A percentile compares a stretch with the other conserved stretches of the same genome.
Conservation (phyloP, 30 jellyfish, hydroid and myxozoan species). For the Aurelia sp. region DNA sequence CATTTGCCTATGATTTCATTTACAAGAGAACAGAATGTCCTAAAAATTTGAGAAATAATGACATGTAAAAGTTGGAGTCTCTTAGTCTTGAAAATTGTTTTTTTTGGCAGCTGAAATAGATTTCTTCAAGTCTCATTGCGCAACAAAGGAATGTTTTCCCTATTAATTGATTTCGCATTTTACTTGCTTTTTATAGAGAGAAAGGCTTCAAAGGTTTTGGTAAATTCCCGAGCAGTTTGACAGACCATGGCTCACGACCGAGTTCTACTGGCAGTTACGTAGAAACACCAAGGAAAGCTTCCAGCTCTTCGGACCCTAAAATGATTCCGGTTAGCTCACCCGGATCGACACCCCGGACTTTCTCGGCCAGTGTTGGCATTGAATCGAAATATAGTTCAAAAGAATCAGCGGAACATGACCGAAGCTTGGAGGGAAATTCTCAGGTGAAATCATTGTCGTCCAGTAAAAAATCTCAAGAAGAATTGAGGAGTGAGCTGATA, state of each 20-base stretch:
- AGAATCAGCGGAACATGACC: not conserved
- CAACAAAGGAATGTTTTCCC: too few species aligned
- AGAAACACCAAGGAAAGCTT: slow-evolving; percentile 25
- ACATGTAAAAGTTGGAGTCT: too few species aligned
- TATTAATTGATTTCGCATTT: not conserved
- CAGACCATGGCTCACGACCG: not conserved
- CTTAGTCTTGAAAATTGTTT: too few species aligned
- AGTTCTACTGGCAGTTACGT: slow-evolving; percentile 25
- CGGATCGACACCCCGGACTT: not conserved
- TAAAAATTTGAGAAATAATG: too few species aligned
- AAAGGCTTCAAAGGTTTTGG: slow-evolving; percentile 92
- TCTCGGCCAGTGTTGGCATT: not conserved
- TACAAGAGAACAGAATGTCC: too few species aligned
- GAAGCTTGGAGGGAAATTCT: not conserved
- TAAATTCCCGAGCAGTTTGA: not conserved
- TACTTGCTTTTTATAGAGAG: slow-evolving; percentile 42
- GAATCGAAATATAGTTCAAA: not conserved
- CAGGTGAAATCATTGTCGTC: slow-evolving; percentile 2
- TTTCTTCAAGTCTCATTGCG: too few species aligned
- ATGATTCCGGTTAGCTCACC: slow-evolving; percentile 25
- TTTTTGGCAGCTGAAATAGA: too few species aligned
- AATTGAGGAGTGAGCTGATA: not conserved
- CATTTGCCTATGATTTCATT: too few species aligned
- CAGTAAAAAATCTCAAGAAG: not conserved
- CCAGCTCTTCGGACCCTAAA: slow-evolving; percentile 29